These are phyloP conservation scores for Athalia cordata DNA, from an alignment of 2,888 invertebrate species.

Conservation along the genomic window DNA sequence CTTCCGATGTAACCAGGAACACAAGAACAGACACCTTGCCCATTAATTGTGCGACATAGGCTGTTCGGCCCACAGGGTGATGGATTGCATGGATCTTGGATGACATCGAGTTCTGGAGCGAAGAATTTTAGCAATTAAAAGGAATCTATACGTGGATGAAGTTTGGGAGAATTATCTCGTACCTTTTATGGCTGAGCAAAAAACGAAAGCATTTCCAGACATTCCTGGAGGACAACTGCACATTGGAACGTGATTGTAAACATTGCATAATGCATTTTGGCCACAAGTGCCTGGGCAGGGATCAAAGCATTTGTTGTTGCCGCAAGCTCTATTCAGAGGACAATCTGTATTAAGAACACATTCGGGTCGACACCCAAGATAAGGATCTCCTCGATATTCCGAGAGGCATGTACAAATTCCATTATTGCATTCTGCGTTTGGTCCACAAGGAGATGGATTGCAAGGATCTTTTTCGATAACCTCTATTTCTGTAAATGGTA, in stretches of 20 bases:
- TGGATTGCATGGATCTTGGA: constrained; percentile 78
- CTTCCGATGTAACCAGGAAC: constrained; percentile 81
- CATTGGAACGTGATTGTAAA: constrained; percentile 76
- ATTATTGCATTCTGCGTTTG: constrained; percentile 81
- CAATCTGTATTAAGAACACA: constrained; percentile 79
- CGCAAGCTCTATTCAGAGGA: constrained; percentile 76
- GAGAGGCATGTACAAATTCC: constrained; percentile 76
- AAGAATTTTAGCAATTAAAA: constrained; percentile 13
- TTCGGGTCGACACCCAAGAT: constrained; percentile 76
- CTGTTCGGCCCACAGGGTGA: constrained; percentile 85
- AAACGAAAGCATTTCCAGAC: constrained; percentile 81
- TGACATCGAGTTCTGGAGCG: constrained; percentile 70
- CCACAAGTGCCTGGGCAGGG: constrained; percentile 80
- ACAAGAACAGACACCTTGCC: constrained; percentile 83
- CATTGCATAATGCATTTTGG: constrained; percentile 76
- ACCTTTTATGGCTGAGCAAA: constrained; percentile 78
- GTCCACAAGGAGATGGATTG: constrained; percentile 81
- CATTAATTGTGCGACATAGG: constrained; percentile 82
- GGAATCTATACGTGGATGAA: constrained; percentile 48
- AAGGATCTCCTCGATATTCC: constrained; percentile 75
- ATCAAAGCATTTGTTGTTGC: constrained; percentile 77
- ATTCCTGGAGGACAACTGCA: constrained; percentile 78
- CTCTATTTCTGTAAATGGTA: constrained; percentile 28
- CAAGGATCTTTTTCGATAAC: constrained; percentile 75
- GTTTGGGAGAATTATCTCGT: constrained; percentile 52